A percentile compares a stretch with the other conserved stretches of the same genome.
phyloP scores from a whole-genome alignment of 2,797 vertebrate genomes.

The Muscicapa striata region DNA sequence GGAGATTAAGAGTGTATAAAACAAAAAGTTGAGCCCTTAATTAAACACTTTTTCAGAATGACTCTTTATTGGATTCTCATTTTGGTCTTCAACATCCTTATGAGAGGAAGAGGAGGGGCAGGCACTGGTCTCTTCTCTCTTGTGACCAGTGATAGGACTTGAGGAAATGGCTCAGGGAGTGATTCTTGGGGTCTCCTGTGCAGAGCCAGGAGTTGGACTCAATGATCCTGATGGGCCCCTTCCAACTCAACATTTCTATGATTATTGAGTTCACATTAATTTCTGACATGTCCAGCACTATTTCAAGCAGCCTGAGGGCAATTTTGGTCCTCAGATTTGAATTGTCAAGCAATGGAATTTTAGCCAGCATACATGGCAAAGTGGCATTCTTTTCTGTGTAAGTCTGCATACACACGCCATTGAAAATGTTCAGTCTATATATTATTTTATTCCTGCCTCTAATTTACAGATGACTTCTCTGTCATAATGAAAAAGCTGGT shows the following conservation, averaged over 20 bases:
- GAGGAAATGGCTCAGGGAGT: fast-evolving
- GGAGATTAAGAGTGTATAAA: background rate
- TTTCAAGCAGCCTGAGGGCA: background rate
- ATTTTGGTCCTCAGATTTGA: background rate
- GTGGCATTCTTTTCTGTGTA: background rate
- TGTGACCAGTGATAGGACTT: background rate
- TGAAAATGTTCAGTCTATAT: background rate
- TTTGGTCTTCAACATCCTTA: background rate
- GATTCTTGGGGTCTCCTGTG: background rate
- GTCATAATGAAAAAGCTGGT: background rate
- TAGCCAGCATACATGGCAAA: background rate
- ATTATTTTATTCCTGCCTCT: background rate
- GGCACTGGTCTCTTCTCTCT: background rate
- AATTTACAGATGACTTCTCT: background rate
- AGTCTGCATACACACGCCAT: background rate
- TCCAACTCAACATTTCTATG: background rate
- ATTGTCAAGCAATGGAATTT: background rate
- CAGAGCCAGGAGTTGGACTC: background rate
- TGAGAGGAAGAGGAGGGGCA: background rate
- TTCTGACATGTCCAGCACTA: background rate
- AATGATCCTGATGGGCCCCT: background rate
- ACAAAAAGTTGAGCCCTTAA: background rate
- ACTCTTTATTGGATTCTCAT: background rate
- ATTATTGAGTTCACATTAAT: background rate
- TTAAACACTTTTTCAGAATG: background rate